Conservation (phyloP, 2,797 vertebrate species). For the Enteromius trimaculatus region DNA sequence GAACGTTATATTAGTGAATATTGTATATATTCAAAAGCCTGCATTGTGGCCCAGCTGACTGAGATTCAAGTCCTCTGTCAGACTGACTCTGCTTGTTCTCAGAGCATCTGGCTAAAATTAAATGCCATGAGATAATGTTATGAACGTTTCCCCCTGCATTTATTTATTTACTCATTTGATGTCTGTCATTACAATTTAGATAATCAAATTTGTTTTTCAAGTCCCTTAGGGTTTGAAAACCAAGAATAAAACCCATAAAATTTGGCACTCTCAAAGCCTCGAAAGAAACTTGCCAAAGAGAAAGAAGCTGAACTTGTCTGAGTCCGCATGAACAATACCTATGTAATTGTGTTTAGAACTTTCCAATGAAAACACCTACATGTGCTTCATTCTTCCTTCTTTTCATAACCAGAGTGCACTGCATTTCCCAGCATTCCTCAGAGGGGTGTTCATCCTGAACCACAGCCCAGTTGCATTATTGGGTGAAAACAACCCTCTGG, state of each 20-base stretch:
- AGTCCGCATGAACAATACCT: conserved; percentile 4
- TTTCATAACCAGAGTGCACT: conserved; percentile 41
- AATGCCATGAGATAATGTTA: conserved; percentile 33
- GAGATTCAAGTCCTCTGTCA: conserved; percentile 13
- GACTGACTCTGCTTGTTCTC: conserved; percentile 28
- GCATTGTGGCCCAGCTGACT: background rate
- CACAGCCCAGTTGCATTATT: conserved; percentile 39
- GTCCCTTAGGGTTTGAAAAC: conserved; percentile 17
- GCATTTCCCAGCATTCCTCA: conserved; percentile 48
- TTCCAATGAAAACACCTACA: conserved; percentile 35
- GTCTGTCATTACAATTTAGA: conserved; percentile 36
- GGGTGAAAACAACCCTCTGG: conserved; percentile 40
- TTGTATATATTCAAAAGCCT: background rate
- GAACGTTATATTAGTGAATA: background rate
- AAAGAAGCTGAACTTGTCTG: conserved; percentile 4
- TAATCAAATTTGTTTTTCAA: conserved; percentile 31
- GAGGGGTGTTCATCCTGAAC: conserved; percentile 45
- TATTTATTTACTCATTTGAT: conserved; percentile 48
- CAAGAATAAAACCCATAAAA: conserved; percentile 1
- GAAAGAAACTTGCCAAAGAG: background rate
- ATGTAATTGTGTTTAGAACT: conserved; percentile 28
- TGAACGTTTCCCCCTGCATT: conserved; percentile 18
- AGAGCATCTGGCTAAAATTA: conserved; percentile 44
- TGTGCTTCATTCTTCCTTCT: conserved; percentile 13
- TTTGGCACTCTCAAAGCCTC: background rate